Evolutionary conservation across 2,797 vertebrate species (phyloP), one percentile per base, ranked within the genome.

Genomic region (Platyrinchus mystaceus): DNA sequence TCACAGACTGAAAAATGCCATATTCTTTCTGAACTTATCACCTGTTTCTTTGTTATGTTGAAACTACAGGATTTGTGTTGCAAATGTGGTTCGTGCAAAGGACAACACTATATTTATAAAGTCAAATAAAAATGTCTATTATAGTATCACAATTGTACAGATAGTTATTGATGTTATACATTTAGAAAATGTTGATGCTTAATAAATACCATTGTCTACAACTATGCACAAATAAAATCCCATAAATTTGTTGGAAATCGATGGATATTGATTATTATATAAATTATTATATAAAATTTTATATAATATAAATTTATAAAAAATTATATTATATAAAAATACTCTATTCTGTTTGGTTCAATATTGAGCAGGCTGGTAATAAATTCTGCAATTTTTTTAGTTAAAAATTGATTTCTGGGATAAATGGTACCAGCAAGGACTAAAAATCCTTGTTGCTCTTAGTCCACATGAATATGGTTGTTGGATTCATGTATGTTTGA

Each of bases 161-260:
- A 12, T 27, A 44, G 12, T 4, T 77, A 64, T 26, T 60, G 41
- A 49, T 20, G 6, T 59, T 32, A 47, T 12, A 22, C 4, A 44
- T n/a, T 22, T 73, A 59, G 32, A 75, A 88, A 79, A 58, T 12
- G 4, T 26, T 78, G 30, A 17, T 63, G 8, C 12, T 63, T 78
- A 53, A 32, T 24, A 58, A 71, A 63, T 39, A 27, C 1, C 6
- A 14, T 68, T 60, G 49, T 39, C 32, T 64, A n/a, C 3, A 44
- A 4, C 2, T 49, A 17, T 7, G 3, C 5, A 56, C 53, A 67
- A 62, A 74, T 26, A 50, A 86, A 63, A 2, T 0, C 10, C 1
- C 28, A 12, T 12, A 59, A 18, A 1, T 24, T n/a, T 41, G 10
- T 47, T 53, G 1, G 2, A 85, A 85, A 39, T 30, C 9, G 55